phyloP scores from a whole-genome alignment of 2,113 vertebrate genomes.

The Spea multiplicata region DNA sequence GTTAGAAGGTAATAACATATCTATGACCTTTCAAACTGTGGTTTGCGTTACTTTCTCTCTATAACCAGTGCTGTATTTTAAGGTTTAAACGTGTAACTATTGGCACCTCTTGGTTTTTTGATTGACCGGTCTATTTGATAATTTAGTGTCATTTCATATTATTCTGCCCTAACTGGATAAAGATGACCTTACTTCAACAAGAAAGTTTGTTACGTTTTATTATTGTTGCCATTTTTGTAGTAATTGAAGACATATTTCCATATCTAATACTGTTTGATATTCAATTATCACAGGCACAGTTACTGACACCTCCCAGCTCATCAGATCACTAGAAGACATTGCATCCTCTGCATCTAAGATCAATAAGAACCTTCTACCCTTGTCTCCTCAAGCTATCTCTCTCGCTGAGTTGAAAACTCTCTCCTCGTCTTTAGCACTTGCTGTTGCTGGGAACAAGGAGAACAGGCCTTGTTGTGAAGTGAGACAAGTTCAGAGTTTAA shows the following conservation, averaged over 20 bases:
- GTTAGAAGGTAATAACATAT: constrained; percentile 50
- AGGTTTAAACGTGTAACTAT: no score
- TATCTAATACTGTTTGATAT: neutral
- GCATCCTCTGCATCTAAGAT: constrained; percentile 1
- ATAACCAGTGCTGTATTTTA: neutral
- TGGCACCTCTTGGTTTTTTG: no score
- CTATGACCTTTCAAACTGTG: no score
- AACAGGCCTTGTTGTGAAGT: neutral
- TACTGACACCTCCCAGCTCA: neutral
- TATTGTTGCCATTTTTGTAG: neutral
- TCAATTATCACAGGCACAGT: constrained; percentile 1
- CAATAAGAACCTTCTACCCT: neutral
- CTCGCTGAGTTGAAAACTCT: constrained; percentile 7
- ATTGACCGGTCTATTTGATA: no score
- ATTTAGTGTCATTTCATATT: no score
- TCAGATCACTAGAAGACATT: neutral
- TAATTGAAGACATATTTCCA: neutral
- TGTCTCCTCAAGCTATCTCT: neutral
- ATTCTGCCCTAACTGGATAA: no score
- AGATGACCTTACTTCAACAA: no score
- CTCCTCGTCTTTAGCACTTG: constrained; percentile 1
- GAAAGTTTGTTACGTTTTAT: neutral
- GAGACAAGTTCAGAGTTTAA: neutral
- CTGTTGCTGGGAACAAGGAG: neutral
- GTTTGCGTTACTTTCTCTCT: constrained; percentile 31